Evolutionary conservation across 2,888 invertebrate genomes (phyloP).

Genomic region (Leptinotarsa peninsularis): DNA sequence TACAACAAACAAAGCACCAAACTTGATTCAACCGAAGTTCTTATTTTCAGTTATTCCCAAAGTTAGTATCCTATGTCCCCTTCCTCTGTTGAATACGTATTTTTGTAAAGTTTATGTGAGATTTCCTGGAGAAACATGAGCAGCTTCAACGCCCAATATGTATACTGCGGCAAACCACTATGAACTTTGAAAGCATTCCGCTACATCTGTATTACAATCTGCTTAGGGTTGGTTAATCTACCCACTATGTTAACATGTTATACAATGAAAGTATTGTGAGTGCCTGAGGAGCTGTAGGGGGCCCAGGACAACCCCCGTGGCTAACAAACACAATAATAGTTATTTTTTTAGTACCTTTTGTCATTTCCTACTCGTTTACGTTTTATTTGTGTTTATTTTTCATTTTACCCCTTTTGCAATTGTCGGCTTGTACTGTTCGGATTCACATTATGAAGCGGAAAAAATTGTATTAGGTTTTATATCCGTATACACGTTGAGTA

Average conservation of each 20-base stretch:
- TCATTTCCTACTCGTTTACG: constrained; percentile 54
- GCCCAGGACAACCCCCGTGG: constrained; percentile 57
- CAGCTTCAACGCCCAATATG: constrained; percentile 49
- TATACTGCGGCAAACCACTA: constrained; percentile 50
- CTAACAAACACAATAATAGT: constrained; percentile 57
- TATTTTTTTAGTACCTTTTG: constrained; percentile 55
- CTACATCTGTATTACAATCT: constrained; percentile 60
- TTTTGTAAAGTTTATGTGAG: constrained; percentile 39
- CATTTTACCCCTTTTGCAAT: constrained; percentile 47
- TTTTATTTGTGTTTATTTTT: constrained; percentile 52
- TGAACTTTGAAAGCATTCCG: constrained; percentile 55
- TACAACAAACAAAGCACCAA: background rate
- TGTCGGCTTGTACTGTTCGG: background rate
- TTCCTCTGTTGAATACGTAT: constrained; percentile 5
- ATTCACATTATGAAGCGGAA: background rate
- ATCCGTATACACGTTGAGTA: background rate
- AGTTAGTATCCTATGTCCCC: constrained; percentile 25
- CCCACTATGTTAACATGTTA: constrained; percentile 45
- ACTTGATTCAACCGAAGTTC: background rate
- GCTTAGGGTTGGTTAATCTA: constrained; percentile 56
- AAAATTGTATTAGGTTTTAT: background rate
- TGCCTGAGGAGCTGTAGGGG: constrained; percentile 55
- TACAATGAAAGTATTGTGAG: constrained; percentile 57
- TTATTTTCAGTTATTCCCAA: constrained; percentile 16
- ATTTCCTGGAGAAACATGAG: constrained; percentile 50